Percentiles rank a stretch among this genome's conserved stretches.
These are phyloP conservation scores for Mugil cephalus DNA, from an alignment of 2,113 vertebrate species.

Conservation along the genomic window DNA sequence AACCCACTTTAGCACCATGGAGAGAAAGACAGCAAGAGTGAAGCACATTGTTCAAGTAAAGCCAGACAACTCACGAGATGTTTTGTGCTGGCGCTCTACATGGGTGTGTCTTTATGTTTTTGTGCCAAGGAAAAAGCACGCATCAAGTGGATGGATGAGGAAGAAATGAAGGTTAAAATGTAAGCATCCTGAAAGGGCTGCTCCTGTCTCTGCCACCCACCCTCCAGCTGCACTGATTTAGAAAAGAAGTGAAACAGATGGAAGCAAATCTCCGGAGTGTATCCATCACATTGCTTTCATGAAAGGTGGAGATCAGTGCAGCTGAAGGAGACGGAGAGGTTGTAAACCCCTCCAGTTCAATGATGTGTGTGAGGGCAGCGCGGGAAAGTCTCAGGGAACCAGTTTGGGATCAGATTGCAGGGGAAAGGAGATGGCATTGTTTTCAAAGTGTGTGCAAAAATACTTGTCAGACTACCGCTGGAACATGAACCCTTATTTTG, in stretches of 20 bases:
- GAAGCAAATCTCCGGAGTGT: conserved; percentile 78
- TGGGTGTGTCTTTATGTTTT: conserved; percentile 12
- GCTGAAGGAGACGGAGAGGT: conserved; percentile 38
- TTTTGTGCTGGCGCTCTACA: conserved; percentile 43
- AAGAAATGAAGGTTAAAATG: conserved; percentile 19
- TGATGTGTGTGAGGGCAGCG: conserved; percentile 1
- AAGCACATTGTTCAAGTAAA: conserved; percentile 66
- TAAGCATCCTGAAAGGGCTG: conserved; percentile 32
- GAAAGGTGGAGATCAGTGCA: conserved; percentile 38
- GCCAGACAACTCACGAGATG: conserved; percentile 48
- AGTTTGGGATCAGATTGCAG: conserved; percentile 52
- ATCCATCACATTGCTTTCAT: conserved; percentile 76
- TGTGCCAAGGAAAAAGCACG: conserved; percentile 46
- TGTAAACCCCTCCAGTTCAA: not conserved
- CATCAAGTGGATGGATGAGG: conserved; percentile 22
- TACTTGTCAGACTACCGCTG: conserved; percentile 80
- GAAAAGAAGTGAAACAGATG: conserved; percentile 24
- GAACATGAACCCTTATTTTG: conserved; percentile 71
- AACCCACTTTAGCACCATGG: conserved; percentile 73
- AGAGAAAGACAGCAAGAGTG: conserved; percentile 44
- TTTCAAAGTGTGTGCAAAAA: conserved; percentile 84
- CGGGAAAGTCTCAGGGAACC: conserved; percentile 18
- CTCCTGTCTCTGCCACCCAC: conserved; percentile 20
- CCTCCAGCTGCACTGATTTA: conserved; percentile 53
- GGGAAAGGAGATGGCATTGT: conserved; percentile 61